Base-by-base conservation (phyloP, 2,113 vertebrate genomes). In the Bubo scandiacus region DNA sequence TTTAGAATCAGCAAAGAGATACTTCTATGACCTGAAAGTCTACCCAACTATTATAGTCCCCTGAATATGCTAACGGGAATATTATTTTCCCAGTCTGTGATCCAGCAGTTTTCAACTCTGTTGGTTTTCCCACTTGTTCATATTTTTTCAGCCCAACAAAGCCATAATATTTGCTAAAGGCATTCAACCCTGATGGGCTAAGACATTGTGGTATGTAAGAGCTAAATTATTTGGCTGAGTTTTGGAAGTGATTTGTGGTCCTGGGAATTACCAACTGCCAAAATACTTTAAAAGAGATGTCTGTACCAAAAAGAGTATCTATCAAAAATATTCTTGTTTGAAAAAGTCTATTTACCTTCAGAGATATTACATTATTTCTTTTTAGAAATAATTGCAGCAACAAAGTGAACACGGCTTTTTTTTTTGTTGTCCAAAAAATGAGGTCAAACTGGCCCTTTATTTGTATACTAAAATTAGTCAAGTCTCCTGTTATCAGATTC, bases 161-260 rank as follows among this genome's bases (percentile, higher is more conserved):
- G 51, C 49, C 4, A 6, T 83, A 82, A 88, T 86, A 81, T 88
- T 95, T 97, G 57, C 90, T 89, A 47, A 80, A 45, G 63, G 36
- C 78, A 61, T 90, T 92, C 77, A 94, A 87, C 62, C n/a, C 81
- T 81, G 79, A 88, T 94, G 90, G 87, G 32, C 51, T 88, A 92
- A 92, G 74, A 86, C n/a, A 74, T 2, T 58, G 77, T 59, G 83
- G 57, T 88, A 87, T 86, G 79, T 42, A 58, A 81, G 9, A 68
- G 42, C 66, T 71, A 62, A 93, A 85, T 96, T 89, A 86, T 84
- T 54, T 93, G 82, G 65, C 79, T 85, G 42, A 40, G 25, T 65
- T 96, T 91, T 72, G 25, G 62, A 88, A 87, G 51, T 70, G 75
- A 94, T 94, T 92, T 90, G 79, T 79, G 65, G 43, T 79, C 54